Evolutionary conservation across 2,113 vertebrate species (phyloP).

Genomic region (human (Homo sapiens)): GRCh38 chr13:26469501-26470000

Average conservation of each 20-base stretch:
- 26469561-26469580: background rate
- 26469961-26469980: background rate
- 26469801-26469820: background rate
- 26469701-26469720: background rate
- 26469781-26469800: no score
- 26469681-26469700: no score
- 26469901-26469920: background rate
- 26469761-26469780: background rate
- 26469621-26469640: background rate
- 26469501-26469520: background rate
- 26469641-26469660: background rate
- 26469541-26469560: background rate
- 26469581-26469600: background rate
- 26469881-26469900: background rate
- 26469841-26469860: background rate
- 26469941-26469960: background rate
- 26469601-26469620: background rate
- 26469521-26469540: background rate
- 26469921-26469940: background rate
- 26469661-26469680: background rate
- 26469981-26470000: background rate
- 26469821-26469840: no score
- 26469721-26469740: no score
- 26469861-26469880: accelerated
- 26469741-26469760: background rate